A percentile compares a stretch with the other conserved stretches of the same genome.
Conservation (phyloP, 2,888 invertebrate species). For the Gonocerus acuteangulatus region DNA sequence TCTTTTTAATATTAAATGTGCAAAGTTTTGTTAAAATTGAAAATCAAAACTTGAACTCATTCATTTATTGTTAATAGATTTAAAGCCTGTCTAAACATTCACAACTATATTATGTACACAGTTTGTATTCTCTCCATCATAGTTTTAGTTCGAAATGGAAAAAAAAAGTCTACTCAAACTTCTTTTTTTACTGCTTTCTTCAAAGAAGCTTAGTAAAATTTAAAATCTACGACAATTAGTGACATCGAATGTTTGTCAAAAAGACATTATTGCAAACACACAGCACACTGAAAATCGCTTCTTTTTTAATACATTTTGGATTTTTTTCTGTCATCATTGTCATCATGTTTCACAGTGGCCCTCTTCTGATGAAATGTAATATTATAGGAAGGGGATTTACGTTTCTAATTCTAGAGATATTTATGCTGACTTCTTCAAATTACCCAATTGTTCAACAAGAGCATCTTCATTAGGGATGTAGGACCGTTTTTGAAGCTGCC, state of each 20-base stretch:
- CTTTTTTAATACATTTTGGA: not conserved
- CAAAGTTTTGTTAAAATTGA: not conserved
- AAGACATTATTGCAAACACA: constrained; percentile 24
- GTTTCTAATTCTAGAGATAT: not conserved
- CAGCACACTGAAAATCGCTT: constrained; percentile 14
- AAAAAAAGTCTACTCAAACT: too few species aligned
- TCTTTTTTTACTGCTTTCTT: too few species aligned
- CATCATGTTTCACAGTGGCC: constrained; percentile 1
- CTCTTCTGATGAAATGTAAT: not conserved
- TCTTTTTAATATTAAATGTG: not conserved
- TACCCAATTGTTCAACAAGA: constrained; percentile 55
- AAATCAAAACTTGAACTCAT: too few species aligned
- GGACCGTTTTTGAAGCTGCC: constrained; percentile 49
- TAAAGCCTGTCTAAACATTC: constrained; percentile 11
- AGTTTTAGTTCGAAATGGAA: too few species aligned
- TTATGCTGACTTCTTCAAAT: constrained; percentile 49
- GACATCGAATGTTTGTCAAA: constrained; percentile 5
- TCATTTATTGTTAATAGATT: constrained; percentile 6
- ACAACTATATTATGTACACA: constrained; percentile 12
- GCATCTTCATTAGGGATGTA: constrained; percentile 57
- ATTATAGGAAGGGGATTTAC: not conserved
- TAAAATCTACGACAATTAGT: not conserved
- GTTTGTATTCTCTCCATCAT: constrained; percentile 19
- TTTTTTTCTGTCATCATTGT: constrained; percentile 11
- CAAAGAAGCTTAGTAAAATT: too few species aligned